Percentiles rank a stretch among this genome's conserved stretches.
Evolutionary conservation across 2,797 vertebrate genomes (phyloP).

Genomic region (Sebastes taczanowskii): DNA sequence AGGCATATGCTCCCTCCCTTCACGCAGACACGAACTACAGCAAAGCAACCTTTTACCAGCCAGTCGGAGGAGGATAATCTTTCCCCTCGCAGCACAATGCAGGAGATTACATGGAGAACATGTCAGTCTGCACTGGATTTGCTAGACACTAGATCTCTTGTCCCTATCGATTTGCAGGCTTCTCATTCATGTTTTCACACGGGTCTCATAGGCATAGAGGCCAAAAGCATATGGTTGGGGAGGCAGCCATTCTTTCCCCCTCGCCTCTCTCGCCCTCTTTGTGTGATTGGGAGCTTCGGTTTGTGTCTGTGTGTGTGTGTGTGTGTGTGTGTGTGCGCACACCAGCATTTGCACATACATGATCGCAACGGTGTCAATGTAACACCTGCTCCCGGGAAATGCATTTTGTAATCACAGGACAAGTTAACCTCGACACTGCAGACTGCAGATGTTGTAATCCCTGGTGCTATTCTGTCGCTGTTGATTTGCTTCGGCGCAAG

Average conservation of each 20-base stretch:
- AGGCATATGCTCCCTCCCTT: slow-evolving; percentile 71
- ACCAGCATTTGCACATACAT: slow-evolving; percentile 59
- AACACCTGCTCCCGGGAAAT: slow-evolving; percentile 81
- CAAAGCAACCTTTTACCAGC: slow-evolving; percentile 80
- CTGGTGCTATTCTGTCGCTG: slow-evolving; percentile 76
- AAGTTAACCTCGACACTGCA: slow-evolving; percentile 80
- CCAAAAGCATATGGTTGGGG: slow-evolving; percentile 68
- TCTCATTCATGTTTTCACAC: slow-evolving; percentile 84
- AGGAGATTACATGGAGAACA: slow-evolving; percentile 84
- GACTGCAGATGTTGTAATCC: slow-evolving; percentile 82
- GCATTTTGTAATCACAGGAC: slow-evolving; percentile 80
- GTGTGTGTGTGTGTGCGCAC: neutral
- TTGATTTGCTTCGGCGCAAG: slow-evolving; percentile 73
- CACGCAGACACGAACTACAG: slow-evolving; percentile 74
- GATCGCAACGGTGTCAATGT: slow-evolving; percentile 70
- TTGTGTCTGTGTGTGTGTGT: neutral
- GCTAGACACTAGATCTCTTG: slow-evolving; percentile 83
- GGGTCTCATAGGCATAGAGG: slow-evolving; percentile 67
- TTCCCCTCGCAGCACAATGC: slow-evolving; percentile 82
- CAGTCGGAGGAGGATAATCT: slow-evolving; percentile 85
- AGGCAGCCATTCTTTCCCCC: slow-evolving; percentile 62
- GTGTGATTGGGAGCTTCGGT: slow-evolving; percentile 39
- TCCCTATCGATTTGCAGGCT: slow-evolving; percentile 84
- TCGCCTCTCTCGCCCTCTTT: slow-evolving; percentile 50
- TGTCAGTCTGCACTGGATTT: slow-evolving; percentile 85